phyloP scores from a whole-genome alignment of 2,797 vertebrate species.

The Gallirallus australis region DNA sequence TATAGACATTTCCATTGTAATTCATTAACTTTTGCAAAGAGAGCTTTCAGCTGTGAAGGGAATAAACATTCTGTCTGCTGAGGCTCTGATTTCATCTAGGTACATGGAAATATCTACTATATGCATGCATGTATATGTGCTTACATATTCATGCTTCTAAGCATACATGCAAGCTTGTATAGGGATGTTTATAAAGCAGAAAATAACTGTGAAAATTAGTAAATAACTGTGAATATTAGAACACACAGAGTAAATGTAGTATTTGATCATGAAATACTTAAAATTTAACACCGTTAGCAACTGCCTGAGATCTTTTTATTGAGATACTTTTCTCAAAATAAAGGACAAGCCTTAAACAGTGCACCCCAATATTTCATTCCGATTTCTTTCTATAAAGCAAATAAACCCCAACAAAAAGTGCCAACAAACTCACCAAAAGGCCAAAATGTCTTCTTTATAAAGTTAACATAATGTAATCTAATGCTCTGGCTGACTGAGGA shows the following conservation, averaged over 20 bases:
- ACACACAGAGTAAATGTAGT: not conserved
- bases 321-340: not conserved
- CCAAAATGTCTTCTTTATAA: not conserved
- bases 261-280: not conserved
- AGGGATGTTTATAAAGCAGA: not conserved
- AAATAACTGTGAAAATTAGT: not conserved
- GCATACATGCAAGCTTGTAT: not conserved
- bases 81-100: not conserved
- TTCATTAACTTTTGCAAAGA: not conserved
- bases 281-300: not conserved
- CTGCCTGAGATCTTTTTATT: not conserved
- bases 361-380: not conserved
- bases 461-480: not conserved
- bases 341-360: not conserved
- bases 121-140: accelerated
- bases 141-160: not conserved
- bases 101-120: not conserved
- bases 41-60: not conserved
- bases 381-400: not conserved
- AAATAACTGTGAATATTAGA: not conserved
- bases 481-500: not conserved
- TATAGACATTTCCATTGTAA: not conserved
- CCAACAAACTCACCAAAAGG: not conserved
- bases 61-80: not conserved
- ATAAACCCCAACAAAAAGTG: not conserved